Conservation (phyloP, 2,797 vertebrate genomes). For the Kryptolebias ocellatus region DNA sequence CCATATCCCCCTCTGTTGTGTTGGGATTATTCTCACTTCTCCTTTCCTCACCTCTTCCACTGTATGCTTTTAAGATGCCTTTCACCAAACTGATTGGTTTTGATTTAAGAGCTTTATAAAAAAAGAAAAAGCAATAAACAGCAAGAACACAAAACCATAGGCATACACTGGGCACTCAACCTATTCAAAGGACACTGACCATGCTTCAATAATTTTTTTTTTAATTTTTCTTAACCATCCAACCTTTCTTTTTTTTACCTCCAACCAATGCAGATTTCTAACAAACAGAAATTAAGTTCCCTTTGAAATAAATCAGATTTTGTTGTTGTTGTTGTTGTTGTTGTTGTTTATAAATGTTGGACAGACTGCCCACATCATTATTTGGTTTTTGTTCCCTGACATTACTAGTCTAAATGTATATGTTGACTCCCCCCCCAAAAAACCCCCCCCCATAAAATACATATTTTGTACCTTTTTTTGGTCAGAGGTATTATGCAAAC, state of each 20-base stretch:
- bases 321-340: no score
- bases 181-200: constrained; percentile 41
- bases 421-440: no score
- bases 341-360: no score
- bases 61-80: constrained; percentile 16
- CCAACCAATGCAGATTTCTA: constrained; percentile 20
- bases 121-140: constrained; percentile 25
- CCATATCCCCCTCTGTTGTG: constrained; percentile 29
- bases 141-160: neutral
- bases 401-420: no score
- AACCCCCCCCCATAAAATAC: no score
- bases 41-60: constrained; percentile 9
- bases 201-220: constrained; percentile 19
- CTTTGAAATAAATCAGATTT: no score
- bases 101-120: constrained; percentile 23
- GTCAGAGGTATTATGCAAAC: no score
- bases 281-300: no score
- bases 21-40: constrained; percentile 20
- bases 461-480: no score
- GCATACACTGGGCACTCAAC: constrained; percentile 34
- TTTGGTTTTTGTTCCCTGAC: no score
- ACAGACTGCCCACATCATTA: no score
- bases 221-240: constrained; percentile 9
- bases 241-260: constrained; percentile 15
- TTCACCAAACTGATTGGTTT: constrained; percentile 9